Evolutionary conservation across 2,113 vertebrate species (phyloP).

Genomic region (Syrrhaptes paradoxus): DNA sequence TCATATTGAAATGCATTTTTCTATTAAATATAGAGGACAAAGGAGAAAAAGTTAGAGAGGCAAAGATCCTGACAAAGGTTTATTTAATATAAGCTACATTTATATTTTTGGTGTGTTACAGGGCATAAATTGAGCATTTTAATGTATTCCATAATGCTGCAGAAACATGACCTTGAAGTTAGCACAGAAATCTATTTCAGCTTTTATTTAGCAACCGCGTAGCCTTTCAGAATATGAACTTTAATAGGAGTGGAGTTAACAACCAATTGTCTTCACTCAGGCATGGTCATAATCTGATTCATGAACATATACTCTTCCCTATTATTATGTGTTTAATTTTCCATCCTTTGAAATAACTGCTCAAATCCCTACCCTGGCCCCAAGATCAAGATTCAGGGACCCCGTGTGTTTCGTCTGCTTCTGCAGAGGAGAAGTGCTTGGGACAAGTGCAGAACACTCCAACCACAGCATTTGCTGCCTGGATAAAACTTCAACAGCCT

Average conservation of each 20-base stretch:
- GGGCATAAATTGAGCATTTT: conserved; percentile 65
- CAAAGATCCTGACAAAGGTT: conserved; percentile 33
- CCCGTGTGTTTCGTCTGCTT: neutral
- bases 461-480: neutral
- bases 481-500: neutral
- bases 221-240: conserved; percentile 63
- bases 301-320: conserved; percentile 19
- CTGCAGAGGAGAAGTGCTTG: neutral
- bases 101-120: conserved; percentile 53
- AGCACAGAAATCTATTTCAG: conserved; percentile 66
- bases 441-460: neutral
- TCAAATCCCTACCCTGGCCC: neutral
- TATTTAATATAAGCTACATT: conserved; percentile 55
- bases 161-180: conserved; percentile 71
- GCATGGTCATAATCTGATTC: conserved; percentile 48
- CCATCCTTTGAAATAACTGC: conserved; percentile 23
- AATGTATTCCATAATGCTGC: conserved; percentile 59
- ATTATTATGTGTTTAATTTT: conserved; percentile 58
- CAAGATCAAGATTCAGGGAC: neutral
- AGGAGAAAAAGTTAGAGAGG: conserved; percentile 17
- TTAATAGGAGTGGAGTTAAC: conserved; percentile 61
- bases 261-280: conserved; percentile 54
- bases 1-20: conserved; percentile 54
- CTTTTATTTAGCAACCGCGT: conserved; percentile 57
- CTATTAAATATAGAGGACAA: conserved; percentile 43